Base-by-base conservation (phyloP, 2,797 vertebrate genomes). In the Ataeniobius toweri region DNA sequence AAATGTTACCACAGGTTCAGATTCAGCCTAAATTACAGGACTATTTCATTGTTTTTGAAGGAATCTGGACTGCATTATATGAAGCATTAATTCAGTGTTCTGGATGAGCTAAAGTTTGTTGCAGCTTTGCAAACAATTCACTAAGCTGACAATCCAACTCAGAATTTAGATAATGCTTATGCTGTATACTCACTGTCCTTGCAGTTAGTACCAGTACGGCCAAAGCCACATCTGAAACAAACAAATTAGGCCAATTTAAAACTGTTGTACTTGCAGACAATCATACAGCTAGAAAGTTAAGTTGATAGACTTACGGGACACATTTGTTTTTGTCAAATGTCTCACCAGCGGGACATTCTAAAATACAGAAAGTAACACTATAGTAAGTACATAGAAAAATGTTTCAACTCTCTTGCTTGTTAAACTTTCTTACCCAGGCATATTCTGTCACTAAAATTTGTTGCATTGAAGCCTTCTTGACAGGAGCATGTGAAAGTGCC, bases 221-320 rank as follows among this genome's bases (percentile, higher is more conserved):
- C 94, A 83, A 89, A 94, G 0, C 6, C 0, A 74, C 95, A 95
- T 0, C 95, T 95, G 87, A 88, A 91, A 92, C 53, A 86, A 3
- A 85, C 79, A 46, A 53, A 58, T 5, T 0, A 50, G 0, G 0
- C 71, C 77, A 0, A 74, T 75, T 76, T 75, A 7, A 71, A 0
- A 50, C 12, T 67, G 56, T 24, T 1, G 67, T 63, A 56, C 9
- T 44, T 26, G 26, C 10, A 78, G 20, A 67, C 7, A 26, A 53
- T 26, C 36, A 63, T 44, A n/a, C 0, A 31, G 69, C 46, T 4
- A 51, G n/a, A 13, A 36, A 39, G 36, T 31, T 13, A 31, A 46
- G 68, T 14, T 16, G 14, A 7, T 41, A 1, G 6, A 93, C 93
- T 86, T 87, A 95, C 94, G 0, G 0, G 0, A 5, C 0, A 77